Percentiles rank a stretch among this genome's conserved stretches.
Conservation (phyloP, 2,888 invertebrate species). For the Listrodromus nycthemerus region DNA sequence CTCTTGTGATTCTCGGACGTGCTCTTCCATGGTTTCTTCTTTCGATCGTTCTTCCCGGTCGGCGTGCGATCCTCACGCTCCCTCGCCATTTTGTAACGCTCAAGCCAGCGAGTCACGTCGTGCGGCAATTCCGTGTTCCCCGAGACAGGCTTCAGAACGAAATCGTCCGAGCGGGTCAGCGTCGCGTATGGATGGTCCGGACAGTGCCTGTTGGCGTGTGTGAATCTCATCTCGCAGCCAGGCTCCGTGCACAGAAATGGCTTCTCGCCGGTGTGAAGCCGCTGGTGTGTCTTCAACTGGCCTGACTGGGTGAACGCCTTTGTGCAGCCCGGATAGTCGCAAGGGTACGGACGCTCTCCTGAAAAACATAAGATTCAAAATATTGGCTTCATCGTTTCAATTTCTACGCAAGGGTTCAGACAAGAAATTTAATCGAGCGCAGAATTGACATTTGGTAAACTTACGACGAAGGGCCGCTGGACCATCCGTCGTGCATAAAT, state of each 20-base stretch:
- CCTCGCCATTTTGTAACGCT: conserved; percentile 84
- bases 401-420: neutral
- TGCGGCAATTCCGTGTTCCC: conserved; percentile 85
- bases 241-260: conserved; percentile 89
- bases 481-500: conserved; percentile 23
- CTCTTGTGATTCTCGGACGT: conserved; percentile 84
- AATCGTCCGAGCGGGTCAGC: conserved; percentile 85
- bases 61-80: conserved; percentile 83
- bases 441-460: neutral
- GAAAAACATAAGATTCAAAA: conserved; percentile 69
- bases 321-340: conserved; percentile 90
- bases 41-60: conserved; percentile 83
- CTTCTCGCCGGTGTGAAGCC: conserved; percentile 91
- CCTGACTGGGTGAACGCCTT: conserved; percentile 92
- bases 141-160: conserved; percentile 85
- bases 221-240: conserved; percentile 89
- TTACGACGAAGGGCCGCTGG: conserved; percentile 1
- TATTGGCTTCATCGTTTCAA: neutral
- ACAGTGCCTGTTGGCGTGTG: conserved; percentile 92
- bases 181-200: conserved; percentile 89
- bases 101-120: conserved; percentile 86
- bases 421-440: neutral
- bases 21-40: conserved; percentile 84
- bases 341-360: conserved; percentile 91
- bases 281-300: conserved; percentile 91